Evolutionary conservation across 2,797 vertebrate genomes (phyloP).

Genomic region (Darevskia nairensis): DNA sequence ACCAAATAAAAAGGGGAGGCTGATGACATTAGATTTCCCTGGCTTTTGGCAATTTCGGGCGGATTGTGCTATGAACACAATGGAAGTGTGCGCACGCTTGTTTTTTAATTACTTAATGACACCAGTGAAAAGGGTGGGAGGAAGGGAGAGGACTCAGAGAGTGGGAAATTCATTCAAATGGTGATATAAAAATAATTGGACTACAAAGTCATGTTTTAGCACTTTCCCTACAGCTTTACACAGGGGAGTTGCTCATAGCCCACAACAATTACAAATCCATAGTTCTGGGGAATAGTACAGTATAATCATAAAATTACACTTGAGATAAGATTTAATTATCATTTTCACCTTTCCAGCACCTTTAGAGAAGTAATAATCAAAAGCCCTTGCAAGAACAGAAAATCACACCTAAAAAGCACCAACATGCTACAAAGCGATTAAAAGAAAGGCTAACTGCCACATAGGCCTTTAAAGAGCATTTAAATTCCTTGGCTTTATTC

Average conservation of each 20-base stretch:
- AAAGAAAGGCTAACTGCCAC: slow-evolving; percentile 74
- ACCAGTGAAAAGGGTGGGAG: slow-evolving; percentile 70
- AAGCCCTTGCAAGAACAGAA: slow-evolving; percentile 75
- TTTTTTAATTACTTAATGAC: slow-evolving; percentile 63
- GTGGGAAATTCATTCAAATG: slow-evolving; percentile 79
- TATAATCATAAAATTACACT: slow-evolving; percentile 87
- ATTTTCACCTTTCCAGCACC: slow-evolving; percentile 85
- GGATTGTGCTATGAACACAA: slow-evolving; percentile 39
- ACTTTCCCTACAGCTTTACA: slow-evolving; percentile 82
- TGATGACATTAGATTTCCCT: slow-evolving; percentile 45
- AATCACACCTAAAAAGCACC: slow-evolving; percentile 78
- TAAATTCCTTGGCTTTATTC: slow-evolving; percentile 69
- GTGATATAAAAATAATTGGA: slow-evolving; percentile 86
- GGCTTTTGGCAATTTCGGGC: slow-evolving; percentile 37
- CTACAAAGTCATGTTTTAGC: slow-evolving; percentile 84
- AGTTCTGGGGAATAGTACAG: slow-evolving; percentile 81
- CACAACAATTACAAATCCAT: slow-evolving; percentile 82
- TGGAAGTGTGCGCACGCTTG: slow-evolving; percentile 8
- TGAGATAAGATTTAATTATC: slow-evolving; percentile 90
- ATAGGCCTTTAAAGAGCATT: slow-evolving; percentile 62
- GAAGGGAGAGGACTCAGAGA: slow-evolving; percentile 68
- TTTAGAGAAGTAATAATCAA: slow-evolving; percentile 85
- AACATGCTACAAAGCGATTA: slow-evolving; percentile 59
- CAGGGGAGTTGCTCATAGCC: slow-evolving; percentile 79
- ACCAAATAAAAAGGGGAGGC: slow-evolving; percentile 42